These are phyloP conservation scores for Pristionchus maxplancki DNA, from an alignment of 2,888 invertebrate species.

Conservation along the genomic window DNA sequence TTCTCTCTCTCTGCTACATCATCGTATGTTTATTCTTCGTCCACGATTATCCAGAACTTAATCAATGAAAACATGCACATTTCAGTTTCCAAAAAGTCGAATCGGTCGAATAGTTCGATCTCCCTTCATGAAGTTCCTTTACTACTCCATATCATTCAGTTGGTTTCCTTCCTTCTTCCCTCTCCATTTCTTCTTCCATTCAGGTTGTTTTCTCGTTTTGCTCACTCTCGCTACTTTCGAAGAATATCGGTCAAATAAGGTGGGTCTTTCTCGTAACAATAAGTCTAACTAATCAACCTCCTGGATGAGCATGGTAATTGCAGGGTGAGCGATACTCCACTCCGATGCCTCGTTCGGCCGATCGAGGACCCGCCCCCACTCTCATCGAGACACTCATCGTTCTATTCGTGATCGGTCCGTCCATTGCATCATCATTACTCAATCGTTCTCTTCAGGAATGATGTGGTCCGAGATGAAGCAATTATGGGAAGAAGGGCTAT, in stretches of 20 bases:
- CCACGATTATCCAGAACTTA: background rate
- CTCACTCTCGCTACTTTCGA: slow-evolving; percentile 79
- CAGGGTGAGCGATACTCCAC: background rate
- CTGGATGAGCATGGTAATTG: background rate
- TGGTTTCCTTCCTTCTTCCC: background rate
- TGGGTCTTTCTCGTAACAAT: slow-evolving; percentile 45
- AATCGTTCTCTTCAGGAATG: slow-evolving; percentile 78
- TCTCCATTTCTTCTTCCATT: background rate
- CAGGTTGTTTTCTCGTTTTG: slow-evolving; percentile 80
- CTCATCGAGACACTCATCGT: slow-evolving; percentile 81
- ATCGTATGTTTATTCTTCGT: slow-evolving; percentile 57
- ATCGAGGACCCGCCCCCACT: slow-evolving; percentile 80
- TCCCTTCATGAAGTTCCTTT: slow-evolving; percentile 82
- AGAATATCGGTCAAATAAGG: slow-evolving; percentile 71
- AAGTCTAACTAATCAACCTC: background rate
- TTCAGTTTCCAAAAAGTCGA: slow-evolving; percentile 79
- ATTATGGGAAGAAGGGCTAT: slow-evolving; percentile 82
- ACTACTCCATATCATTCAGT: slow-evolving; percentile 81
- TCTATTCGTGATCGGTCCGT: slow-evolving; percentile 81
- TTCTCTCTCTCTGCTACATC: slow-evolving; percentile 77
- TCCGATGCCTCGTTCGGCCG: slow-evolving; percentile 69
- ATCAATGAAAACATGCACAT: background rate
- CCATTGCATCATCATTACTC: background rate
- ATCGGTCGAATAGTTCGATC: slow-evolving; percentile 81
- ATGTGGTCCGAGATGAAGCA: slow-evolving; percentile 82